A percentile compares a stretch with the other conserved stretches of the same genome.
phyloP scores from a whole-genome alignment of 2,113 vertebrate species.

The Archocentrus centrarchus region DNA sequence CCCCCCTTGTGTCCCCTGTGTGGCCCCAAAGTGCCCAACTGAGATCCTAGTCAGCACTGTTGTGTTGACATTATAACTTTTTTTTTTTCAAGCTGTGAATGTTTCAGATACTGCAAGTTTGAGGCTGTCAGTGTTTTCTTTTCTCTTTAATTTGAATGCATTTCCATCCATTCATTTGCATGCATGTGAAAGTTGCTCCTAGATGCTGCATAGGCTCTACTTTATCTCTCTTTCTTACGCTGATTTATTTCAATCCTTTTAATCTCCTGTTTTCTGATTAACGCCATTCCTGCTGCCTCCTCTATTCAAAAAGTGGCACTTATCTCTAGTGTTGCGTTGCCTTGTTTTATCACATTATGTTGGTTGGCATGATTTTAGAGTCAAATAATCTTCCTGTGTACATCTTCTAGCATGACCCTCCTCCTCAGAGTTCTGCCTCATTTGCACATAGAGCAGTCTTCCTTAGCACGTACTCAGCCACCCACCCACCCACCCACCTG shows the following conservation, averaged over 20 bases:
- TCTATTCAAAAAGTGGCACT: slow-evolving; percentile 94
- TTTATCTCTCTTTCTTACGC: slow-evolving; percentile 75
- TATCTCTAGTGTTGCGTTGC: slow-evolving; percentile 96
- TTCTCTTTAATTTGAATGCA: slow-evolving; percentile 50
- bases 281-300: slow-evolving; percentile 84
- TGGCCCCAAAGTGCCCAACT: slow-evolving; percentile 45
- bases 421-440: slow-evolving; percentile 92
- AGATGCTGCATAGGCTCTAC: slow-evolving; percentile 66
- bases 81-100: slow-evolving; percentile 42
- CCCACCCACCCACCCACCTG: slow-evolving; percentile 79
- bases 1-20: slow-evolving; percentile 55
- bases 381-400: slow-evolving; percentile 99
- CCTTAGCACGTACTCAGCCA: slow-evolving; percentile 71
- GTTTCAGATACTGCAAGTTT: slow-evolving; percentile 47
- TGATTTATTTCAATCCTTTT: slow-evolving; percentile 70
- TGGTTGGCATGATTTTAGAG: slow-evolving; percentile 98
- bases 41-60: slow-evolving; percentile 52
- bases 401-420: slow-evolving; percentile 99
- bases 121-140: slow-evolving; percentile 50
- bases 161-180: slow-evolving; percentile 66
- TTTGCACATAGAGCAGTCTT: slow-evolving; percentile 85
- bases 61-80: slow-evolving; percentile 31
- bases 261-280: slow-evolving; percentile 75
- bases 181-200: slow-evolving; percentile 54
- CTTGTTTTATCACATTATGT: slow-evolving; percentile 99